These are phyloP conservation scores for Antedon mediterranea DNA, from an alignment of 53 echinoderm and acorn worm species.

Conservation along the genomic window DNA sequence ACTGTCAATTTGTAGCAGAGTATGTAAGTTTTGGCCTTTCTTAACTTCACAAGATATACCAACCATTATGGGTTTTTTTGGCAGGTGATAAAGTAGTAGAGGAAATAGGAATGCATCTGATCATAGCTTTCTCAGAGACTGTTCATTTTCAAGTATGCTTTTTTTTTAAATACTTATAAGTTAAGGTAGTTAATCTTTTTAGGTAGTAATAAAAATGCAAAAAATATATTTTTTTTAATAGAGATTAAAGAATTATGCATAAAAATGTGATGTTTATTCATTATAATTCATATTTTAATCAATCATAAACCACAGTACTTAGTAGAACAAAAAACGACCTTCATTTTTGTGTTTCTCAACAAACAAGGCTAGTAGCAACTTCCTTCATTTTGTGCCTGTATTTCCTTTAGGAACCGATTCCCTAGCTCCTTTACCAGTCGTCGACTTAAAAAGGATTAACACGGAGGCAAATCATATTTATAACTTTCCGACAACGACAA, in stretches of 20 bases:
- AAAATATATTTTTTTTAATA: neutral
- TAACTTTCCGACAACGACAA: neutral
- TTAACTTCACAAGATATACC: no score
- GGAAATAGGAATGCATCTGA: no score
- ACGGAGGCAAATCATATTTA: neutral
- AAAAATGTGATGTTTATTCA: neutral
- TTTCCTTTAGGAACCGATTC: neutral
- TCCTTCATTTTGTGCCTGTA: neutral
- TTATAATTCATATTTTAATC: neutral
- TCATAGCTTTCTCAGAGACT: no score
- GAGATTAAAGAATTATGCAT: neutral
- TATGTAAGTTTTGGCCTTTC: no score
- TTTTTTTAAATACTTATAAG: no score
- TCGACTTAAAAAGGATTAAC: neutral
- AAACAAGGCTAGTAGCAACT: neutral
- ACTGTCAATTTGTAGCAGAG: no score
- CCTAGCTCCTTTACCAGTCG: neutral
- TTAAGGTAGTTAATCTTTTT: no score
- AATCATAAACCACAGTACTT: neutral
- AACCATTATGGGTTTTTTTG: no score
- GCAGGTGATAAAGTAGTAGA: no score
- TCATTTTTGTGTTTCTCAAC: neutral
- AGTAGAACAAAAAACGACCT: neutral
- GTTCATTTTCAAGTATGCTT: no score
- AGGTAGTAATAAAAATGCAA: no score